Conservation (phyloP, 2,113 vertebrate species). For the Hemichromis elongatus region DNA sequence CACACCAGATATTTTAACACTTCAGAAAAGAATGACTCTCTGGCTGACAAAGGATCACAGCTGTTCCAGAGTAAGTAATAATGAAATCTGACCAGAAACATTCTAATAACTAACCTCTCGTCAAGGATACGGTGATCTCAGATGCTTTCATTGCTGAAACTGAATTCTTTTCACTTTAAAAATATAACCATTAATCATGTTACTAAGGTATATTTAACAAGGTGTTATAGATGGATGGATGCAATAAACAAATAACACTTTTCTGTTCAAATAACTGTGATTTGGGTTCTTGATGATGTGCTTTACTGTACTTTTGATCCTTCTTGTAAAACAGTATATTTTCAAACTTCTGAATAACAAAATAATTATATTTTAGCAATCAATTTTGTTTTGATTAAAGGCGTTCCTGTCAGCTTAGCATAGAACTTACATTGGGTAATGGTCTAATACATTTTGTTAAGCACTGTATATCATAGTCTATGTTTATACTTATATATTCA, state of each 20-base stretch:
- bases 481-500: background rate
- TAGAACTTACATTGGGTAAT: rapidly evolving
- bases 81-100: background rate
- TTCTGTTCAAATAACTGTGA: background rate
- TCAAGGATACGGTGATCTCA: background rate
- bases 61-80: rapidly evolving
- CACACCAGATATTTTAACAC: rapidly evolving
- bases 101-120: background rate
- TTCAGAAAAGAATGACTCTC: background rate
- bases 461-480: rapidly evolving
- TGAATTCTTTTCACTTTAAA: background rate
- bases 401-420: background rate
- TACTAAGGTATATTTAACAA: background rate
- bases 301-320: no score
- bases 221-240: background rate
- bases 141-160: background rate
- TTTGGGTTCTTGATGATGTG: background rate
- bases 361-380: rapidly evolving
- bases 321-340: no score
- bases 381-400: background rate
- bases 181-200: background rate
- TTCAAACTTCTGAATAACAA: background rate
- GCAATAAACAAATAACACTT: background rate
- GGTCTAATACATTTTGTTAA: background rate
- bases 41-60: no score